These are phyloP conservation scores for Cyanocitta stelleri DNA, from an alignment of 2,113 vertebrate genomes.

Conservation along the genomic window DNA sequence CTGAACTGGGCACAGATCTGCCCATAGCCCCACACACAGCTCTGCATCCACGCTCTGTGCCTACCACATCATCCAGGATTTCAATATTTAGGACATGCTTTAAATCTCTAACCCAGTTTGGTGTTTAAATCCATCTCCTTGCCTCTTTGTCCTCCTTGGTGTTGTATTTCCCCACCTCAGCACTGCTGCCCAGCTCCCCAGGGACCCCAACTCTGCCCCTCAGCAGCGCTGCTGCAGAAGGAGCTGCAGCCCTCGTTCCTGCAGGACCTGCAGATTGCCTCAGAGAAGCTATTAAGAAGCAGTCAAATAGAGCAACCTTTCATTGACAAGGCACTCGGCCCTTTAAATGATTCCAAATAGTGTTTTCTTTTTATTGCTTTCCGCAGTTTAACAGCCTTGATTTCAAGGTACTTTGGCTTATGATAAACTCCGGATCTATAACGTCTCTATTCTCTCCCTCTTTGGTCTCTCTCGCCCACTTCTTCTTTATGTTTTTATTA, in stretches of 20 bases:
- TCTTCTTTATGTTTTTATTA: constrained; percentile 57
- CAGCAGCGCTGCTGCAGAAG: neutral
- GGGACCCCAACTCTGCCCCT: fast-evolving
- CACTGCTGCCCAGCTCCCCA: neutral
- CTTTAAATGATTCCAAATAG: constrained; percentile 67
- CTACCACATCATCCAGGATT: neutral
- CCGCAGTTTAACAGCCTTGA: constrained; percentile 58
- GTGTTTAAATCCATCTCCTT: neutral
- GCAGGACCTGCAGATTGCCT: constrained; percentile 13
- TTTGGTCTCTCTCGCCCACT: neutral
- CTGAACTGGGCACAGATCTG: neutral
- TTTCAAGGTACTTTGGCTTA: constrained; percentile 61
- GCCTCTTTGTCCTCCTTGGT: neutral
- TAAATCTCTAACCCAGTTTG: neutral
- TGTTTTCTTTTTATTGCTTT: constrained; percentile 65
- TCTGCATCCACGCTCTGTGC: neutral
- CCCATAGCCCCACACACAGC: neutral
- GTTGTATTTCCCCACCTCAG: neutral
- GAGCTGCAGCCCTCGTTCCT: neutral
- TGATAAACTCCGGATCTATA: constrained; percentile 63
- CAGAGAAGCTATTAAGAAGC: constrained; percentile 22
- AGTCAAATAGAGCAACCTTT: constrained; percentile 41
- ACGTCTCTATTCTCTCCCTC: constrained; percentile 6
- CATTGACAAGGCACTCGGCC: constrained; percentile 51
- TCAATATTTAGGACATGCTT: neutral